These are phyloP conservation scores for Sander vitreus DNA, from an alignment of 2,113 vertebrate species.

Conservation along the genomic window DNA sequence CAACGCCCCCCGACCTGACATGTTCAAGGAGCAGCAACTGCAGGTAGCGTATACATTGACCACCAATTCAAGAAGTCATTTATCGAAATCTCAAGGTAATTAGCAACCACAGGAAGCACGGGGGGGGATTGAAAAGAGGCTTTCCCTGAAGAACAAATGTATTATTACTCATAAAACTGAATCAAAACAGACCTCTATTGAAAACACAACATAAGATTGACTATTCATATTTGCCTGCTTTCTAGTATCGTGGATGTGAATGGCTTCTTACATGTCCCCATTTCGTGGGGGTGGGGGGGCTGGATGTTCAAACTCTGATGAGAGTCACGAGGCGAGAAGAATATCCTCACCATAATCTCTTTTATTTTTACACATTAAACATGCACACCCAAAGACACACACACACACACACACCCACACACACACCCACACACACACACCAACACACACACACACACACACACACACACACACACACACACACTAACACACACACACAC, in stretches of 20 bases:
- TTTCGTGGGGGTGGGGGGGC: background rate
- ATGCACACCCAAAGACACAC: background rate
- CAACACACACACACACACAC: no score
- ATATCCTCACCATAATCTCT: no score
- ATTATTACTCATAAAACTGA: conserved; percentile 37
- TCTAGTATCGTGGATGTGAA: conserved; percentile 32
- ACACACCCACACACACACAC: background rate
- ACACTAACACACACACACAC: background rate
- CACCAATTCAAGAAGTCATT: background rate
- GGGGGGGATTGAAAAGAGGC: background rate
- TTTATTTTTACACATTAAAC: no score
- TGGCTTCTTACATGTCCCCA: conserved; percentile 31
- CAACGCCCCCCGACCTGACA: conserved; percentile 92
- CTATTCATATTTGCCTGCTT: conserved; percentile 21
- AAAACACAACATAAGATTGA: conserved; percentile 35
- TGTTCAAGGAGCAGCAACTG: conserved; percentile 98
- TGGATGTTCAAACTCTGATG: conserved; percentile 38
- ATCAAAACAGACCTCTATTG: conserved; percentile 33
- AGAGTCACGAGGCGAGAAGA: conserved; percentile 4
- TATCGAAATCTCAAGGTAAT: background rate
- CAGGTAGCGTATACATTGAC: conserved; percentile 84
- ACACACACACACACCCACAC: no score
- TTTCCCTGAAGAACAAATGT: conserved; percentile 1
- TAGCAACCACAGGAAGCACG: background rate
- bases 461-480: no score